Base-by-base conservation (phyloP, 2,113 vertebrate genomes). In the Xerus inauris region DNA sequence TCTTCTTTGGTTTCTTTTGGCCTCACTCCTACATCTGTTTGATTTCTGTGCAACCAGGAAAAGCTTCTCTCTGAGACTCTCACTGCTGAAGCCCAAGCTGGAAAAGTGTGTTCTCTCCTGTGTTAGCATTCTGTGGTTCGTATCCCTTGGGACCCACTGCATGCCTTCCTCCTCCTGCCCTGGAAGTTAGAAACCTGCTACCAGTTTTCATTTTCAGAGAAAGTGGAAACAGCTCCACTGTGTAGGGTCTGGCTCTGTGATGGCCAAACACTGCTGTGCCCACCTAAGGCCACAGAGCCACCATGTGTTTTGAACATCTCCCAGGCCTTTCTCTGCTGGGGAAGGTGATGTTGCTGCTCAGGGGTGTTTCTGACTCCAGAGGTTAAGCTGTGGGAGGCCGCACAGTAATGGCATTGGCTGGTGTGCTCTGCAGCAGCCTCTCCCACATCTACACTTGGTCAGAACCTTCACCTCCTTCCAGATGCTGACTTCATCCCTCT, bases 41-140 rank as follows among this genome's bases (percentile, higher is more conserved):
- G 97, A 96, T 98, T 98, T 98, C 98, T 98, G 97, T 98, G 98
- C 98, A 98, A 98, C 98, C 98, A 99, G 99, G 99, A 99, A 99
- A 99, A 99, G 98, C 99, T 98, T 99, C 98, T 99, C 98, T 99
- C 98, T 99, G 99, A 99, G 99, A 99, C 99, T 99, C 98, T 99
- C 98, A 96, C 99, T 99, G 98, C 99, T 99, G 98, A 99, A 99
- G 98, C 98, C 99, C 98, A 99, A 99, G 99, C 99, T 99, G 99
- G 99, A 99, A 98, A 97, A 98, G 95, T 98, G 94, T 98, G 98
- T 98, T 98, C 98, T 98, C 98, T 98, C 98, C 98, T 98, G 97
- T 98, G 95, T 98, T 98, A 98, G 98, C 97, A 57, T 98, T 98
- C 96, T 98, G 97, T 98, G 98, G 98, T 98, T 98, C 97, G 90